Evolutionary conservation across 2,888 invertebrate species (phyloP), one percentile per base, ranked within the genome.

Genomic region (Phrixothrix hirtus): DNA sequence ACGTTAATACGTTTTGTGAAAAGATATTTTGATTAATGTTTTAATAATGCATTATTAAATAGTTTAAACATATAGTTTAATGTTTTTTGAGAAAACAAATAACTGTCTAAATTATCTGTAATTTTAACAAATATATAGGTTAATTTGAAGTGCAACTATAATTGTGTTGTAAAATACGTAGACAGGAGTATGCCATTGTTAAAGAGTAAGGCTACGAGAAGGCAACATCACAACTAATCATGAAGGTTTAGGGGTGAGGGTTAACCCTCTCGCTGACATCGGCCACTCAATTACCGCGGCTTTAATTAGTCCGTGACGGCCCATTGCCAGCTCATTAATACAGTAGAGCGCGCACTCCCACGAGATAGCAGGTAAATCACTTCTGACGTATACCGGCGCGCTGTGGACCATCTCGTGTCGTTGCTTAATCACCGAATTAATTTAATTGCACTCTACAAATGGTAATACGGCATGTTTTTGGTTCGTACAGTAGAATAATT

Each of bases 311-410:
- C 74, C 72, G 68, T 71, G 72, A 73, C 73, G 73, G 73, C 66
- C 73, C 73, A 73, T 74, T 73, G 73, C 73, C 72, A 70, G 74
- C 73, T 73, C 74, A 72, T 74, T 74, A 73, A 72, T 73, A 68
- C 68, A 55, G 67, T 63, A 60, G 60, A 52, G 63, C 61, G 61
- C 61, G 63, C 42, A 42, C 59, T 68, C 70, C 69, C 69, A 67
- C 64, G 69, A 68, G 70, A 69, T 65, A 59, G 67, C 70, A 73
- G 73, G 72, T 74, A 73, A 74, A 74, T 74, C 73, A 72, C 68
- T 70, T 67, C 59, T 61, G 67, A 66, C 65, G 61, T 64, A 60
- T 57, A 60, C 59, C 55, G 61, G 62, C 59, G 62, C 59, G 51
- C 59, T 57, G 50, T 57, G 54, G 54, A 60, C 62, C 63, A 64